phyloP scores from a whole-genome alignment of 2,888 invertebrate genomes.

The Tipula vernalis region DNA sequence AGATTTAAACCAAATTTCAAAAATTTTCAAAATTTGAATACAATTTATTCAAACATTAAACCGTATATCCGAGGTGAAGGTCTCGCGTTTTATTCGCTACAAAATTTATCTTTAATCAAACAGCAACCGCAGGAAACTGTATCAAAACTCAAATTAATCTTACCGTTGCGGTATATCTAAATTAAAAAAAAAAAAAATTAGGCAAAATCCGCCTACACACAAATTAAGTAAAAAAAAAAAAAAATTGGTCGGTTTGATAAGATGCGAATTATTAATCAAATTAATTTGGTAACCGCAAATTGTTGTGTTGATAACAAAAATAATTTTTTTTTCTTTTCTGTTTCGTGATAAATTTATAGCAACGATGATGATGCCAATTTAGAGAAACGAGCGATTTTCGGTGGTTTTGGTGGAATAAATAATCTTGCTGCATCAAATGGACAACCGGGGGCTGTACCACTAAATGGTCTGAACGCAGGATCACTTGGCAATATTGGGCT shows the following conservation, averaged over 20 bases:
- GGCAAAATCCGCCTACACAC: not conserved
- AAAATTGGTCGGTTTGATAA: not conserved
- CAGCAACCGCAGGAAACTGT: not conserved
- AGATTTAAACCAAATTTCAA: no score
- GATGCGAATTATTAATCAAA: not conserved
- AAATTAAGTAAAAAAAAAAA: not conserved
- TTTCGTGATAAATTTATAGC: not conserved
- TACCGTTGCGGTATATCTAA: not conserved
- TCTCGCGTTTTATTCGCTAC: not conserved
- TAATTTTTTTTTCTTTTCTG: not conserved
- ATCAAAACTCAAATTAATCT: not conserved
- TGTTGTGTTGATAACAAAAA: not conserved
- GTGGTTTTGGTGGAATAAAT: not conserved
- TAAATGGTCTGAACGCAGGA: not conserved
- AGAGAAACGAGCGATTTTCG: not conserved
- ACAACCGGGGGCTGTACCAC: not conserved
- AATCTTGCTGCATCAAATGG: not conserved
- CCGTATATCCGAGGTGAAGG: not conserved
- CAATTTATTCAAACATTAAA: not conserved
- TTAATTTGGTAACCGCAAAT: not conserved
- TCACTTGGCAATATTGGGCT: not conserved
- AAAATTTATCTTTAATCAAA: not conserved
- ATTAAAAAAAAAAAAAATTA: not conserved
- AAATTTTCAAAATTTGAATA: no score
- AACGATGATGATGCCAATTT: not conserved